Evolutionary conservation across 2,797 vertebrate genomes (phyloP).

Genomic region (Pyrocephalus nanus): DNA sequence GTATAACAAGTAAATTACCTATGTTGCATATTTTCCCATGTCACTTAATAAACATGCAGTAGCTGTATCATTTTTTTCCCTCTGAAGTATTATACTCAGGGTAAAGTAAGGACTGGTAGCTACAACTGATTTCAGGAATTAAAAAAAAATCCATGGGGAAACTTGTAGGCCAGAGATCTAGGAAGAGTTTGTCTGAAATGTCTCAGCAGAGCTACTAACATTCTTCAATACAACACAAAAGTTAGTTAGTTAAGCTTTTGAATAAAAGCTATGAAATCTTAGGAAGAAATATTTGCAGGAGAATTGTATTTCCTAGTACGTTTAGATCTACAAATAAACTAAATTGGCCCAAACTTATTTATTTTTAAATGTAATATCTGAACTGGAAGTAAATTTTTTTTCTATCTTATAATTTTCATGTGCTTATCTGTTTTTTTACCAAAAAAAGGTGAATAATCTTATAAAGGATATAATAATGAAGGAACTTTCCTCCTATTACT

Average conservation of each 20-base stretch:
- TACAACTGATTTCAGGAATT: not conserved
- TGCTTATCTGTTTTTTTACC: not conserved
- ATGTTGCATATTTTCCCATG: not conserved
- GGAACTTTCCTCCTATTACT: not conserved
- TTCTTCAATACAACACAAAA: not conserved
- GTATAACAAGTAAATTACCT: not conserved
- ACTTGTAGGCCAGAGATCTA: not conserved
- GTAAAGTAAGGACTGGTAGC: not conserved
- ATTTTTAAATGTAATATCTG: not conserved
- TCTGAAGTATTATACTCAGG: not conserved
- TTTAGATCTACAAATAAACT: not conserved
- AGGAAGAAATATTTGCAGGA: not conserved
- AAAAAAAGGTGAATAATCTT: not conserved
- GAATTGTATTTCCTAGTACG: not conserved
- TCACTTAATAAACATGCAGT: not conserved
- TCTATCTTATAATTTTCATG: not conserved
- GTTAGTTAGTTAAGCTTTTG: not conserved
- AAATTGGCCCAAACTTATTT: not conserved
- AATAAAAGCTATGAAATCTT: not conserved
- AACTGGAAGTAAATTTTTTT: not conserved
- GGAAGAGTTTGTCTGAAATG: not conserved
- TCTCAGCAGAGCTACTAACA: not conserved
- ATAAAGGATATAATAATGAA: not conserved
- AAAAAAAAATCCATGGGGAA: rapidly evolving
- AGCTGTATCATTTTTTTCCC: not conserved